Percentiles rank a stretch among this genome's conserved stretches.
These are phyloP conservation scores for Scomber colias DNA, from an alignment of 2,113 vertebrate genomes.

Conservation along the genomic window DNA sequence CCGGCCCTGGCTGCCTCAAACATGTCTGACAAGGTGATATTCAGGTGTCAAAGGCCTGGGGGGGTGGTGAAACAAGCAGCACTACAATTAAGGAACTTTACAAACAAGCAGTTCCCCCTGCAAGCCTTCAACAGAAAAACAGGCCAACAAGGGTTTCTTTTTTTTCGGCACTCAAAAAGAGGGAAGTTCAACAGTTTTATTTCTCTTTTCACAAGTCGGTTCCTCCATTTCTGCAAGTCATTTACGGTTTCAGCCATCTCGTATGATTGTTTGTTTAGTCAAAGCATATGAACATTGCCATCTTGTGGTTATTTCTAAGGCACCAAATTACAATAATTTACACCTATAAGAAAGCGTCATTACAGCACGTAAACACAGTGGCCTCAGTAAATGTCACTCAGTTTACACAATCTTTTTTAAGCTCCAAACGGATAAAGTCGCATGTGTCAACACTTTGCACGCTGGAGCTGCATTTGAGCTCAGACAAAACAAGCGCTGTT, in stretches of 20 bases:
- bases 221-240: conserved; percentile 68
- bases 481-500: conserved; percentile 1
- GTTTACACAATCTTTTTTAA: neutral
- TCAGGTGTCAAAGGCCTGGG: conserved; percentile 59
- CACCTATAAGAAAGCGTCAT: conserved; percentile 17
- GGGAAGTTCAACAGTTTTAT: conserved; percentile 75
- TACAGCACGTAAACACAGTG: neutral
- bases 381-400: conserved; percentile 5
- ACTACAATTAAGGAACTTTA: conserved; percentile 64
- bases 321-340: conserved; percentile 52
- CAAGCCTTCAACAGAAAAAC: conserved; percentile 38
- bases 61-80: conserved; percentile 31
- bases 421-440: neutral
- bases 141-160: conserved; percentile 3
- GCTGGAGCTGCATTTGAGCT: neutral
- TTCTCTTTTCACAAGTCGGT: conserved; percentile 71
- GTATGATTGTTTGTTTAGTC: conserved; percentile 58
- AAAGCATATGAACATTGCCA: conserved; percentile 81
- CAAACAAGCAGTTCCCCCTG: conserved; percentile 65
- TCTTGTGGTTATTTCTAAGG: conserved; percentile 79
- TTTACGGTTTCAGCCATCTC: conserved; percentile 59
- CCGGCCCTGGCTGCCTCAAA: conserved; percentile 39
- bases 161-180: conserved; percentile 38
- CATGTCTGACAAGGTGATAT: conserved; percentile 65
- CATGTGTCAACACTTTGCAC: neutral